A percentile compares a stretch with the other conserved stretches of the same genome.
Conservation (phyloP, 37 sponge, comb jelly and placozoan genomes). For the Cliona cf. orientalis region DNA sequence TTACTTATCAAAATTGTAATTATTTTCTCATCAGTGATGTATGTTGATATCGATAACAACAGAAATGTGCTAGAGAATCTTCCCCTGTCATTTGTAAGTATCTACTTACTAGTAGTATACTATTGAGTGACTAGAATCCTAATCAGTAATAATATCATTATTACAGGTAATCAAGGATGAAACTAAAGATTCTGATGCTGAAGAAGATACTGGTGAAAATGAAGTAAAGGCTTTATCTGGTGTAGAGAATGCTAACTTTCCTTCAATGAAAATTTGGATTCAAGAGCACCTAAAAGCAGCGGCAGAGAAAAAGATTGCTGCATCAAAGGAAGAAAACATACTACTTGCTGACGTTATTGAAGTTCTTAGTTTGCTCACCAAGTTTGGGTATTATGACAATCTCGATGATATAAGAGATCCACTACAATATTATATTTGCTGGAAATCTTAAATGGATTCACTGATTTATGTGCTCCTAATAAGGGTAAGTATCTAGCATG, state of each 20-base stretch:
- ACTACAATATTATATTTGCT: conserved; percentile 55
- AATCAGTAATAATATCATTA: no score
- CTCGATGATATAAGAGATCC: conserved; percentile 23
- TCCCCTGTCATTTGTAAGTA: conserved; percentile 55
- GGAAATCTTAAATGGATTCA: conserved; percentile 72
- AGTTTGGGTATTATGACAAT: conserved; percentile 67
- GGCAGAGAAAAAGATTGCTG: background rate
- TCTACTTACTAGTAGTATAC: no score
- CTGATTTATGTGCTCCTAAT: no score
- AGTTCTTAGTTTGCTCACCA: conserved; percentile 52
- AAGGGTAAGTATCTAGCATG: no score
- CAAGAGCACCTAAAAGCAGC: conserved; percentile 1
- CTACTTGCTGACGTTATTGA: conserved; percentile 49
- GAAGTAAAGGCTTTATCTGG: conserved; percentile 56
- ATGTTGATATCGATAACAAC: conserved; percentile 71
- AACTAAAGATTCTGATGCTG: conserved; percentile 44
- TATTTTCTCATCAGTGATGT: no score
- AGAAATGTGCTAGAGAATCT: conserved; percentile 65
- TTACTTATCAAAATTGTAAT: no score
- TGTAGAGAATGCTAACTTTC: conserved; percentile 50
- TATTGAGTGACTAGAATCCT: background rate
- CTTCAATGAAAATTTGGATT: conserved; percentile 56
- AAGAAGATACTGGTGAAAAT: conserved; percentile 25
- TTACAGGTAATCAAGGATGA: conserved; percentile 37
- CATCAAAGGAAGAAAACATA: conserved; percentile 8